Evolutionary conservation across 2,113 vertebrate genomes (phyloP).

Genomic region (Pangasianodon hypophthalmus): DNA sequence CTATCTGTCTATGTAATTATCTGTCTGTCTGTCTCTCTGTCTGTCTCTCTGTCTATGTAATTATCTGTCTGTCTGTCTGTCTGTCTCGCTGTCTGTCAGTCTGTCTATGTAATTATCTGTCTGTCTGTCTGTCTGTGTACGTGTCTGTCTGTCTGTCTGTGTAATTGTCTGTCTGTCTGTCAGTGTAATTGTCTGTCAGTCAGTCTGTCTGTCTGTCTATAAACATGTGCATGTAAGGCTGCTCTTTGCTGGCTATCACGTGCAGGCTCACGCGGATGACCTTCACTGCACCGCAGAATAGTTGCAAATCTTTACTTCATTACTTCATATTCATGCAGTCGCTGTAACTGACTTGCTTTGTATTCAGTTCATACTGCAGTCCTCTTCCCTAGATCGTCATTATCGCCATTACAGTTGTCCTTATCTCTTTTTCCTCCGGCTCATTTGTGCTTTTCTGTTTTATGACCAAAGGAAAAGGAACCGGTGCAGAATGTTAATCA

Average conservation of each 20-base stretch:
- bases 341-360: not conserved
- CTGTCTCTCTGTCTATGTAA: not conserved
- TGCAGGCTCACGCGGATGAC: not conserved
- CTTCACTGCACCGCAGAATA: not conserved
- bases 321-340: not conserved
- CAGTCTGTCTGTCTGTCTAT: not conserved
- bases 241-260: not conserved
- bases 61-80: too few relatives aligned
- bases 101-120: too few relatives aligned
- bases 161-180: too few relatives aligned
- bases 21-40: too few relatives aligned
- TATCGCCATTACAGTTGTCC: too few relatives aligned
- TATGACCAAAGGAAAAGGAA: not conserved
- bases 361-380: not conserved
- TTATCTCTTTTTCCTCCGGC: not conserved
- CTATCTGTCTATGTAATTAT: not conserved
- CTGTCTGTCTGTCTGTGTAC: not conserved
- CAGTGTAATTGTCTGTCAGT: not conserved
- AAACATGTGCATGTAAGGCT: not conserved
- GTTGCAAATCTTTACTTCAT: not conserved
- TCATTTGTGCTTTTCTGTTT: not conserved
- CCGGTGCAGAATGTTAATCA: not conserved
- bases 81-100: not conserved
- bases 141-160: not conserved
- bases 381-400: not conserved